A percentile compares a stretch with the other conserved stretches of the same genome.
Conservation (phyloP, 2,888 invertebrate genomes). For the Polyommatus icarus region DNA sequence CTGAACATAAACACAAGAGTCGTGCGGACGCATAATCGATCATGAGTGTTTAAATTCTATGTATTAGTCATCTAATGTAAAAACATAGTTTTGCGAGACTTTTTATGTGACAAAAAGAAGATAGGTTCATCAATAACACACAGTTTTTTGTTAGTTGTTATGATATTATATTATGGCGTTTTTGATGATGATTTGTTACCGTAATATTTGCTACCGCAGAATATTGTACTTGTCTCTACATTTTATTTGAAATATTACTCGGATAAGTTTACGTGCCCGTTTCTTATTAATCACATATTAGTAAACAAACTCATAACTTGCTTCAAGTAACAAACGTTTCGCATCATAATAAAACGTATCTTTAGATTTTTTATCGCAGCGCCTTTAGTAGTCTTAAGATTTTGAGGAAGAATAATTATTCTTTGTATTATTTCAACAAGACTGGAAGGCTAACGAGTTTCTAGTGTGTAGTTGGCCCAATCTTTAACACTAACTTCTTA, state of each 20-base stretch:
- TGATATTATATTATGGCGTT: not conserved
- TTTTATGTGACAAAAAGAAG: not conserved
- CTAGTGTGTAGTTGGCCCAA: not conserved
- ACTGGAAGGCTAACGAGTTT: not conserved
- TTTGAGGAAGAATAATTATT: not conserved
- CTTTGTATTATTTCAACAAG: not conserved
- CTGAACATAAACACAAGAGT: not conserved
- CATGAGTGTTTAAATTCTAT: not conserved
- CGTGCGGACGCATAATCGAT: not conserved
- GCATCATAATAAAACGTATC: not conserved
- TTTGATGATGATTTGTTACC: not conserved
- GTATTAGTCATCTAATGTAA: not conserved
- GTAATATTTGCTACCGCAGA: not conserved
- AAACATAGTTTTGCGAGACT: not conserved
- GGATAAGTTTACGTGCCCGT: too few relatives aligned
- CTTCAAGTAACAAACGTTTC: not conserved
- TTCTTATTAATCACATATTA: not conserved
- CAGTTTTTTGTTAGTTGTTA: not conserved
- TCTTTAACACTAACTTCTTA: not conserved
- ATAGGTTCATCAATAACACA: not conserved
- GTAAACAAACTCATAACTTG: not conserved
- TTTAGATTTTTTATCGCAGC: conserved; percentile 6
- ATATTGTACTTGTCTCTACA: not conserved
- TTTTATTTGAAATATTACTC: not conserved
- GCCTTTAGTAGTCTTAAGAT: not conserved